A percentile compares a stretch with the other conserved stretches of the same genome.
These are phyloP conservation scores for Drosophila affinis DNA, from an alignment of 2,888 invertebrate genomes.

Conservation along the genomic window DNA sequence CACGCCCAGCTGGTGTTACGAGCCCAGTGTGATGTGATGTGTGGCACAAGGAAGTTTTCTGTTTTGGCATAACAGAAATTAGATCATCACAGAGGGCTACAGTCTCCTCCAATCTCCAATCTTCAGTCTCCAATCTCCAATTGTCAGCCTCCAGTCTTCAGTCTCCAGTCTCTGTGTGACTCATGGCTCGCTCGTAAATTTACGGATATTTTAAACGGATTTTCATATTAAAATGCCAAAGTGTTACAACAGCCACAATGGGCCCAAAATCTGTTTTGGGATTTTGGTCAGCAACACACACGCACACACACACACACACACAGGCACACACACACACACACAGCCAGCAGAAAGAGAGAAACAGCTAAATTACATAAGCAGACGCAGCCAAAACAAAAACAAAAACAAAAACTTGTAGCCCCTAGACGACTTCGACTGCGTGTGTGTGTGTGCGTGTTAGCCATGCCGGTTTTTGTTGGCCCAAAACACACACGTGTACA, in stretches of 20 bases:
- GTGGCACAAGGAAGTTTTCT: slow-evolving; percentile 1
- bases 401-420: slow-evolving; percentile 22
- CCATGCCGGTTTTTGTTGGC: slow-evolving; percentile 56
- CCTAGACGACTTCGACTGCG: slow-evolving; percentile 36
- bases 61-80: background rate
- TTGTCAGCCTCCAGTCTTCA: too few relatives aligned
- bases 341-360: slow-evolving; percentile 28
- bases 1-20: slow-evolving; percentile 25
- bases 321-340: background rate
- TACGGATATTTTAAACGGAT: slow-evolving; percentile 37
- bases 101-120: too few relatives aligned
- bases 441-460: slow-evolving; percentile 33
- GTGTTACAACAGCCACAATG: slow-evolving; percentile 61
- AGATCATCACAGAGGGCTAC: background rate
- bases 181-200: background rate
- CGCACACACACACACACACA: background rate
- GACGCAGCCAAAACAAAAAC: slow-evolving; percentile 1
- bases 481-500: slow-evolving; percentile 27
- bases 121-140: too few relatives aligned
- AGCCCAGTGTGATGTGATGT: too few relatives aligned
- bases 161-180: background rate
- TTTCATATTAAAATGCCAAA: slow-evolving; percentile 66
- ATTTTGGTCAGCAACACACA: slow-evolving; percentile 51
- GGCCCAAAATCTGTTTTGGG: slow-evolving; percentile 38
- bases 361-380: slow-evolving; percentile 46